Conservation (phyloP, 2,888 invertebrate species). For the Eurois occulta region DNA sequence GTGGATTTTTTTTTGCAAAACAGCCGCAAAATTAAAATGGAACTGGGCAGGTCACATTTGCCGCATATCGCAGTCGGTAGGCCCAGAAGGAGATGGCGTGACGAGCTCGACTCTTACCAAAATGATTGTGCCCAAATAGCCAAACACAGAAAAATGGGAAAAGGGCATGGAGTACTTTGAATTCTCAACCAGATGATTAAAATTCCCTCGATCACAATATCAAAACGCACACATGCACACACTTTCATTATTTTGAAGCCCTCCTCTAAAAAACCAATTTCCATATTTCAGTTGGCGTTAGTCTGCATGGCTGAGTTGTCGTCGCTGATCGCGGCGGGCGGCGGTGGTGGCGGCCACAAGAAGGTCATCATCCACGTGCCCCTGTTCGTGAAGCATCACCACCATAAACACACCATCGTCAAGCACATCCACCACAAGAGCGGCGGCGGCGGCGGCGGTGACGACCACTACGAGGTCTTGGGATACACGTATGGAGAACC, state of each 20-base stretch:
- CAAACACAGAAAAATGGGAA: no score
- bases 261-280: constrained; percentile 25
- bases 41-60: no score
- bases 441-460: constrained; percentile 89
- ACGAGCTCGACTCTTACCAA: no score
- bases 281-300: constrained; percentile 79
- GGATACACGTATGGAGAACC: constrained; percentile 92
- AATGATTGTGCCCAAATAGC: no score
- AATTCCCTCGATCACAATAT: background rate
- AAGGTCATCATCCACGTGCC: constrained; percentile 95
- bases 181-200: background rate
- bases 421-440: constrained; percentile 93
- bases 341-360: constrained; percentile 91
- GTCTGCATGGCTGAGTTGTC: constrained; percentile 83
- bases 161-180: background rate
- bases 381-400: constrained; percentile 93
- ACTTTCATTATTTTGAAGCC: background rate
- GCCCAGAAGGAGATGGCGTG: no score
- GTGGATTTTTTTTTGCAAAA: no score
- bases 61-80: no score
- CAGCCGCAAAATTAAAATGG: no score
- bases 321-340: constrained; percentile 83
- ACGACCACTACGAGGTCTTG: constrained; percentile 92
- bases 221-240: background rate
- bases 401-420: constrained; percentile 94